Conservation (phyloP, 2,113 vertebrate genomes). For the Hippocampus barbouri region DNA sequence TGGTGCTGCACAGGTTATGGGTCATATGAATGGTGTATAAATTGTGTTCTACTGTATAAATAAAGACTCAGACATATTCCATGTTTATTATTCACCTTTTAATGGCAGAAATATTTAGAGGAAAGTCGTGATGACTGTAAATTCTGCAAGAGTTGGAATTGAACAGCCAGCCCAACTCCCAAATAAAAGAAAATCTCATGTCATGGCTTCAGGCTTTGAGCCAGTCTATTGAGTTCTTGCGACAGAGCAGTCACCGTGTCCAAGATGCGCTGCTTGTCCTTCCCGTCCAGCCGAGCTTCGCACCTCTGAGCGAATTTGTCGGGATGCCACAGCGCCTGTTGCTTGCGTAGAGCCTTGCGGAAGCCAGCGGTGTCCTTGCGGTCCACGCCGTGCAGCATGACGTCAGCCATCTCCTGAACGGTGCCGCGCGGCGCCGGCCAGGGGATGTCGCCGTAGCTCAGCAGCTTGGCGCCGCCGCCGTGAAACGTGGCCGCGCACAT, state of each 20-base stretch:
- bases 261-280: conserved; percentile 74
- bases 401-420: conserved; percentile 77
- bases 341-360: conserved; percentile 75
- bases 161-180: not conserved
- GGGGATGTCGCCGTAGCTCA: conserved; percentile 80
- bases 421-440: conserved; percentile 79
- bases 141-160: not conserved
- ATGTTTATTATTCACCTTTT: not conserved
- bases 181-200: not conserved
- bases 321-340: conserved; percentile 84
- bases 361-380: conserved; percentile 63
- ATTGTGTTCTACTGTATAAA: not conserved
- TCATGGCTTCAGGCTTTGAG: conserved; percentile 65
- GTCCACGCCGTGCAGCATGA: conserved; percentile 77
- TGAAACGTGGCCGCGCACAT: conserved; percentile 54
- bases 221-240: conserved; percentile 82
- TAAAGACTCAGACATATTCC: not conserved
- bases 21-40: too few relatives aligned
- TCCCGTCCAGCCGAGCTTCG: conserved; percentile 71
- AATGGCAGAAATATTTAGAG: not conserved
- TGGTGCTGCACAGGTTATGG: too few relatives aligned
- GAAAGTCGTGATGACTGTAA: too few relatives aligned
- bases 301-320: conserved; percentile 85
- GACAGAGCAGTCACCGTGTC: conserved; percentile 81
- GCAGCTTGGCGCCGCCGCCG: conserved; percentile 2